Evolutionary conservation across 2,797 vertebrate species (phyloP).

Genomic region (Diplodus sargus): DNA sequence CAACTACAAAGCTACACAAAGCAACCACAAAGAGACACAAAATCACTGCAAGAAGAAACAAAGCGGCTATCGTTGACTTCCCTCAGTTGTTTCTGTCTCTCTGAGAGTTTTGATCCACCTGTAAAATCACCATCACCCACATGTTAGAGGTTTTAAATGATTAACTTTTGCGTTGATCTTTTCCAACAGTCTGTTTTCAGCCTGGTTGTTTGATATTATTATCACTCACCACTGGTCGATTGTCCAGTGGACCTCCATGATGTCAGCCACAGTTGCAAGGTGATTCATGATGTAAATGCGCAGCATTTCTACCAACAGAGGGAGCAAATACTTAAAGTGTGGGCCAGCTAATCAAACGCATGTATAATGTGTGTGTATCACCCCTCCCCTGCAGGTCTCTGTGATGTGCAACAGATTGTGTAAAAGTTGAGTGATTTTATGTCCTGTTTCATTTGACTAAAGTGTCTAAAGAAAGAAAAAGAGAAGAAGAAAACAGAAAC

Average conservation of each 20-base stretch:
- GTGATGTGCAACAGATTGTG: slow-evolving; percentile 37
- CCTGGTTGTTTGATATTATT: not conserved
- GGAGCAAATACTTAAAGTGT: slow-evolving; percentile 14
- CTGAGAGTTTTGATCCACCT: no score
- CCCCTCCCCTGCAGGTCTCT: slow-evolving; percentile 61
- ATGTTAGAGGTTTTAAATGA: not conserved
- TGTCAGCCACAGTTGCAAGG: not conserved
- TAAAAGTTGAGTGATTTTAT: slow-evolving; percentile 68
- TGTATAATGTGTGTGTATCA: slow-evolving; percentile 49
- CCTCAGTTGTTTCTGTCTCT: no score
- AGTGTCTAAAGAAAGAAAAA: slow-evolving; percentile 47
- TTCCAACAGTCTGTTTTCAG: not conserved
- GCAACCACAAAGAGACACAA: not conserved
- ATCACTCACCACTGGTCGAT: slow-evolving; percentile 4
- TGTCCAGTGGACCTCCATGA: slow-evolving; percentile 6
- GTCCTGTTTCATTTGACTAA: slow-evolving; percentile 61
- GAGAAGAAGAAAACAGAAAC: slow-evolving; percentile 31
- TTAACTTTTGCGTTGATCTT: not conserved
- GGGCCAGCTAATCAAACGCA: slow-evolving; percentile 45
- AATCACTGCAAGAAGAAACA: not conserved
- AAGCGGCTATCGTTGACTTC: not conserved
- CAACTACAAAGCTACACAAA: not conserved
- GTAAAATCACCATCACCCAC: not conserved
- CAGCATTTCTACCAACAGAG: slow-evolving; percentile 12
- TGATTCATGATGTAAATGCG: slow-evolving; percentile 1